Percentiles rank a stretch among this genome's conserved stretches.
These are phyloP conservation scores for Crotalus tigris DNA, from an alignment of 2,113 vertebrate genomes.

Conservation along the genomic window DNA sequence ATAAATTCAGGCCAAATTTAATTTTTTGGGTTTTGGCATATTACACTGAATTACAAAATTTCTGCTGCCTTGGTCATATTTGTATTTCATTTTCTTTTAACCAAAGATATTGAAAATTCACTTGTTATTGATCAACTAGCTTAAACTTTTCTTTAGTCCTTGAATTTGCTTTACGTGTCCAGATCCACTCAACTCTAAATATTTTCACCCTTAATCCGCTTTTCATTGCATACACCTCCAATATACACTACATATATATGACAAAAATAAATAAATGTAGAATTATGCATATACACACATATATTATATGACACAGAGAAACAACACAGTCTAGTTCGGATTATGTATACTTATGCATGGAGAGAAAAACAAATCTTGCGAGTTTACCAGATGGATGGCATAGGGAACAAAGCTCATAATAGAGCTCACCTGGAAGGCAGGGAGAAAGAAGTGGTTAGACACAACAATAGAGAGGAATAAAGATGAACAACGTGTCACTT, in stretches of 20 bases:
- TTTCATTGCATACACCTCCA: no score
- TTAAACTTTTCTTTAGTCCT: background rate
- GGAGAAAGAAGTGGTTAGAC: slow-evolving; percentile 38
- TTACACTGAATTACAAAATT: background rate
- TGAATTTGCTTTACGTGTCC: background rate
- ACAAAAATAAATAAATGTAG: no score
- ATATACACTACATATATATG: no score
- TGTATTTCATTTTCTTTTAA: background rate
- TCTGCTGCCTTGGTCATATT: background rate
- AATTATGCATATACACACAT: no score
- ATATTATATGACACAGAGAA: no score
- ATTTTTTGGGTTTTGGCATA: background rate
- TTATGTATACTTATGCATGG: no score
- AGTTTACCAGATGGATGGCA: no score
- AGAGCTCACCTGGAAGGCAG: background rate
- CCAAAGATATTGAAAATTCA: background rate
- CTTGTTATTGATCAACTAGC: background rate
- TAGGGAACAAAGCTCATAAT: background rate
- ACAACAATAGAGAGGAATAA: slow-evolving; percentile 11
- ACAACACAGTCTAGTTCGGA: no score
- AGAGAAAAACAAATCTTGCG: no score
- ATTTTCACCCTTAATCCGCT: background rate
- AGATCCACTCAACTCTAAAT: background rate
- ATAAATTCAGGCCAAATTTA: background rate
- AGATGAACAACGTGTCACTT: background rate